Base-by-base conservation (phyloP, 2,797 vertebrate genomes). In the Mallotus villosus region DNA sequence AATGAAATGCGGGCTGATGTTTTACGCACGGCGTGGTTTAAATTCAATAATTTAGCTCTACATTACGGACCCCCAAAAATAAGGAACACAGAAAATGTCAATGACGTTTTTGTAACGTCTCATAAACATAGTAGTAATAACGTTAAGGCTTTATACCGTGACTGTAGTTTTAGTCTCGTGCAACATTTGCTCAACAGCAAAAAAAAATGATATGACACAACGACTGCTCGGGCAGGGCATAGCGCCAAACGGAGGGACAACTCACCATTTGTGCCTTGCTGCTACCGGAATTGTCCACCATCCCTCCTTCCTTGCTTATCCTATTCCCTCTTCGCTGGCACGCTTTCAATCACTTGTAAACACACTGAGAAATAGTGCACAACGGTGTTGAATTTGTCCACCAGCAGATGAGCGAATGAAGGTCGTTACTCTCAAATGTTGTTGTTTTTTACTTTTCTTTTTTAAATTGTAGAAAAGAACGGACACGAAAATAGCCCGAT, bases 251-350 rank as follows among this genome's bases (percentile, higher is more conserved):
- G 37, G 70, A 12, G 65, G 21, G 62, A 74, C 62, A 66, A 90
- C 92, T 94, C 90, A 94, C 93, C 93, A 92, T 94, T 80, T 93
- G 93, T 63, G 92, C 89, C 88, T 92, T 93, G 81, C 91, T 91
- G 67, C 90, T 89, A 86, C 90, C 85, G 78, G 92, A 92, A 75
- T 94, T 94, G 82, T 94, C 93, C 89, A 94, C 92, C 93, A 94
- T 94, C 90, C 93, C 93, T 93, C 87, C 87, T 90, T 84, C 82
- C 77, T 84, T 25, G 79, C 73, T 80, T 70, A 59, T 74, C 24
- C 64, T 82, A 76, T 79, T 84, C 83, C 82, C 87, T 88, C 85
- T 84, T 84, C 79, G 76, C 88, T 89, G 89, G 84, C 88, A 81
- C 85, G 77, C 81, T 81, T 82, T 87, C 90, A 88, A 83, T 89